Evolutionary conservation across 2,797 vertebrate species (phyloP).

Genomic region (Epinephelus malabaricus): DNA sequence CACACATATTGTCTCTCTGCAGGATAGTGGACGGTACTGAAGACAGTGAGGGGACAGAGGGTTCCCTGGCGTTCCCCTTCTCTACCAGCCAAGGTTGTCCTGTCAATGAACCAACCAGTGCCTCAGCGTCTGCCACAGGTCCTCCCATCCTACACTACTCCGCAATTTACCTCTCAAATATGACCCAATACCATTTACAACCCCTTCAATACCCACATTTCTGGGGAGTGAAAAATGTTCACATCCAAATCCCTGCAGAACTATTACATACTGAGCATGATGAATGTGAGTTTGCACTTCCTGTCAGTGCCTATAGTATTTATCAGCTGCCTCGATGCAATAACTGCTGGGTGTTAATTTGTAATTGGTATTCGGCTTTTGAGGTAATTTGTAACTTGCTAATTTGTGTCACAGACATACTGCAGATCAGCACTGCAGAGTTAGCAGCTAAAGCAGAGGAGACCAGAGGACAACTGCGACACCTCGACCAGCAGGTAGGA

Average conservation of each 20-base stretch:
- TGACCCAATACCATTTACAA: constrained; percentile 9
- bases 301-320: constrained; percentile 18
- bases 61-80: constrained; percentile 75
- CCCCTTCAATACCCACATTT: neutral
- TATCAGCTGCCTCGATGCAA: constrained; percentile 8
- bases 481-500: constrained; percentile 93
- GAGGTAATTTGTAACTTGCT: constrained; percentile 42
- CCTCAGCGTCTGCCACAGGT: constrained; percentile 78
- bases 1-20: constrained; percentile 29
- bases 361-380: neutral
- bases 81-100: constrained; percentile 64
- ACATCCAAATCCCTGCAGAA: constrained; percentile 13
- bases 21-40: constrained; percentile 87
- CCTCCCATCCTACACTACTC: constrained; percentile 1
- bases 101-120: constrained; percentile 61
- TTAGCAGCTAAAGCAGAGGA: constrained; percentile 94
- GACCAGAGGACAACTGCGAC: constrained; percentile 92
- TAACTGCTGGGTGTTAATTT: constrained; percentile 14
- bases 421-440: constrained; percentile 90
- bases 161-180: constrained; percentile 7
- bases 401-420: constrained; percentile 70
- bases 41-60: constrained; percentile 74
- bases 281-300: constrained; percentile 37
- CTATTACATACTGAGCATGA: constrained; percentile 23
- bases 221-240: constrained; percentile 15